phyloP scores from a whole-genome alignment of 2,888 invertebrate species.

The Isoperla grammatica region DNA sequence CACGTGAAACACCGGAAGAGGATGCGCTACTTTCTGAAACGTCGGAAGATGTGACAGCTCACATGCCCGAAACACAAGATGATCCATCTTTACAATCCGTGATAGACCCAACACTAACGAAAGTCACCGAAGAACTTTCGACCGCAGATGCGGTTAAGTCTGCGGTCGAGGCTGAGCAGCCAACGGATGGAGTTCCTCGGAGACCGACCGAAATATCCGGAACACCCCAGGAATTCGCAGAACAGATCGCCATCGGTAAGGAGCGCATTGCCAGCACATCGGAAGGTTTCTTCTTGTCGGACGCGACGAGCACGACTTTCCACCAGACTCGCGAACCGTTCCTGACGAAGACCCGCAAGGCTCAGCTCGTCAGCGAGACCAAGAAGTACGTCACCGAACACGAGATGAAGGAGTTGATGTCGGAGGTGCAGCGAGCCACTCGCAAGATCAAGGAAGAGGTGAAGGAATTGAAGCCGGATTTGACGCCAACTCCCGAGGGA shows the following conservation, averaged over 20 bases:
- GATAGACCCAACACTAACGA: neutral
- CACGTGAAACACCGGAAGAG: neutral
- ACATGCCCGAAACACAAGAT: conserved; percentile 3
- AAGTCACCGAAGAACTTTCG: neutral
- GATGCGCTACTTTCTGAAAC: neutral
- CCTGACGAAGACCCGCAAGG: conserved; percentile 3
- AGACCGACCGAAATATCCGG: conserved; percentile 6
- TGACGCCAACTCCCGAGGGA: conserved; percentile 49
- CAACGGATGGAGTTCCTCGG: neutral
- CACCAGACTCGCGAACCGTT: conserved; percentile 4
- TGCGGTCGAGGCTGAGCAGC: neutral
- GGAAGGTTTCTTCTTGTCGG: neutral
- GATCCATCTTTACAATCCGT: neutral
- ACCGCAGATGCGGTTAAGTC: no score
- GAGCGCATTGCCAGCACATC: neutral
- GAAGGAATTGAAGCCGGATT: conserved; percentile 47
- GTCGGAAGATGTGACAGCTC: neutral
- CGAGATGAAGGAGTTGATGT: conserved; percentile 40
- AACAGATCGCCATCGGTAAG: conserved; percentile 3
- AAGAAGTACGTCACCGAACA: conserved; percentile 28
- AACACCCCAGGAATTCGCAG: neutral
- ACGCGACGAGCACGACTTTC: neutral
- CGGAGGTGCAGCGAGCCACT: conserved; percentile 46
- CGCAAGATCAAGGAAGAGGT: conserved; percentile 48
- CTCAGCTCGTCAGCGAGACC: conserved; percentile 9